A percentile compares a stretch with the other conserved stretches of the same genome.
Conservation (phyloP, 1,140 invertebrate species). For the Matsumurasca onukii region DNA sequence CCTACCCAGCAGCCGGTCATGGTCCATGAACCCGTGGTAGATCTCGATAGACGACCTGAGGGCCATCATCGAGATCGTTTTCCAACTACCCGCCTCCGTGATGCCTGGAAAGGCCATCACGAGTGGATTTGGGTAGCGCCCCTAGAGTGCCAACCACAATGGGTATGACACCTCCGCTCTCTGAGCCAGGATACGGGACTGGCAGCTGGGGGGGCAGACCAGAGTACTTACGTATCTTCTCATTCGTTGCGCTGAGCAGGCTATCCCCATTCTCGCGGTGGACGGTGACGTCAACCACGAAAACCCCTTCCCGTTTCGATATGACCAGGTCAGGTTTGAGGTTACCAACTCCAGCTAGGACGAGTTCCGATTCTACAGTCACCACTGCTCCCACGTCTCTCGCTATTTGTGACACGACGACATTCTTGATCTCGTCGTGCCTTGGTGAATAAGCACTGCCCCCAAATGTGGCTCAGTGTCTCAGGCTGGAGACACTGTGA, state of each 20-base stretch:
- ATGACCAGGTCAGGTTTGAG: background rate
- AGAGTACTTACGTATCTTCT: too few species aligned
- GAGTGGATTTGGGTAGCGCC: slow-evolving; percentile 41
- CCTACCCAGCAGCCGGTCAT: background rate
- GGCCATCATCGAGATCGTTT: slow-evolving; percentile 40
- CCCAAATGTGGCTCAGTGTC: slow-evolving; percentile 37
- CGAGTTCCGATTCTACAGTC: too few species aligned
- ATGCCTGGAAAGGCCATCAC: slow-evolving; percentile 33
- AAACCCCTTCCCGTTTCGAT: slow-evolving; percentile 24
- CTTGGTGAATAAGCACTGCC: slow-evolving; percentile 32
- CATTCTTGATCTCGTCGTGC: slow-evolving; percentile 35
- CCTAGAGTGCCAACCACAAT: slow-evolving; percentile 45
- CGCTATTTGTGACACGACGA: background rate
- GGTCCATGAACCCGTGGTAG: slow-evolving; percentile 7
- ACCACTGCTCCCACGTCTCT: background rate
- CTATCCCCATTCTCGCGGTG: slow-evolving; percentile 9
- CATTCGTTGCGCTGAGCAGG: background rate
- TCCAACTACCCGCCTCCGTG: too few species aligned
- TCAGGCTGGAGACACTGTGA: slow-evolving; percentile 22
- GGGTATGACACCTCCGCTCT: too few species aligned
- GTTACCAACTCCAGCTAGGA: too few species aligned
- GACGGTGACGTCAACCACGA: slow-evolving; percentile 31
- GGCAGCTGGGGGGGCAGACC: slow-evolving; percentile 26
- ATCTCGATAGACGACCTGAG: background rate
- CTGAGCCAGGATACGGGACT: slow-evolving; percentile 10